These are phyloP conservation scores for Pyxicephalus adspersus DNA, from an alignment of 2,113 vertebrate species.

Conservation along the genomic window DNA sequence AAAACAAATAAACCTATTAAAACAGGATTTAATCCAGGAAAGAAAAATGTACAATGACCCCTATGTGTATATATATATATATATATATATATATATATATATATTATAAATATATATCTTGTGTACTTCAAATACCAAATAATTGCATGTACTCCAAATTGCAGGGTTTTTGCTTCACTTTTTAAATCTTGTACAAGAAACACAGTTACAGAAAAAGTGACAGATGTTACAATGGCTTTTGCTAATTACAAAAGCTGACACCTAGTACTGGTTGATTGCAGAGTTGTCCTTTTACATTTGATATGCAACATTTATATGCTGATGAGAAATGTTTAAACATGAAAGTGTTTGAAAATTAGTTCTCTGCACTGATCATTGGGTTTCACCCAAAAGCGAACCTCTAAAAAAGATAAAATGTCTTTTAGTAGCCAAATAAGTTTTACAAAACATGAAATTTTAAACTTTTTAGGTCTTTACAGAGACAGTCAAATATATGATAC, in stretches of 20 bases:
- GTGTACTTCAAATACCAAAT: too few species aligned
- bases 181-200: not conserved
- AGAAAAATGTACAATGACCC: too few species aligned
- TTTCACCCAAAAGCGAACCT: conserved; percentile 3
- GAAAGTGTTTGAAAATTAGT: conserved; percentile 19
- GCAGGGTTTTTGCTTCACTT: not conserved
- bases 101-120: too few species aligned
- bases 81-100: too few species aligned
- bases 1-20: too few species aligned
- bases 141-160: too few species aligned
- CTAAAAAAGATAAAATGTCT: conserved; percentile 25
- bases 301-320: conserved; percentile 38
- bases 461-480: not conserved
- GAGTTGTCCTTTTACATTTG: conserved; percentile 44
- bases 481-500: too few species aligned
- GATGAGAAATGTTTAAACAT: conserved; percentile 29
- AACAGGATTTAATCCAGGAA: too few species aligned
- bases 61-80: too few species aligned
- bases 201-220: not conserved
- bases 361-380: conserved; percentile 20
- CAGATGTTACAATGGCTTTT: conserved; percentile 28
- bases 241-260: conserved; percentile 38
- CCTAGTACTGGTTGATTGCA: conserved; percentile 28
- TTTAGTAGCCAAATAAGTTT: conserved; percentile 12
- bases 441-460: not conserved